Conservation (phyloP, 2,797 vertebrate species). For the Melanotaenia maccullochi region DNA sequence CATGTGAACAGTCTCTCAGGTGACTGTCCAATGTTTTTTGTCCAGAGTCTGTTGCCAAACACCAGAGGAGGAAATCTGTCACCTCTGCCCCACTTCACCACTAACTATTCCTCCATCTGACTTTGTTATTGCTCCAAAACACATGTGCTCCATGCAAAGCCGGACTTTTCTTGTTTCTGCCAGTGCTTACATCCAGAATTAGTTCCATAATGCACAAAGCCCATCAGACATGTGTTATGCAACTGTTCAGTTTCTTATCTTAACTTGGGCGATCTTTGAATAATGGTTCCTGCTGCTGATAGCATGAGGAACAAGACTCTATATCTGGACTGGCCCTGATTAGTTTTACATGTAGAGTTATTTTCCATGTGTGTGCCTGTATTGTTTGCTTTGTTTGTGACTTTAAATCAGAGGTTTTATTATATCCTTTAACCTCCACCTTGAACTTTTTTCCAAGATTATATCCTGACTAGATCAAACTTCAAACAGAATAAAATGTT, state of each 20-base stretch:
- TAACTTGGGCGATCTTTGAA: no score
- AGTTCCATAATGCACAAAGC: background rate
- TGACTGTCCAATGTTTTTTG: slow-evolving; percentile 59
- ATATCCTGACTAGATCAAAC: slow-evolving; percentile 6
- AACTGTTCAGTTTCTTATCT: background rate
- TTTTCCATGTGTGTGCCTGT: slow-evolving; percentile 14
- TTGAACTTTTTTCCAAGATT: background rate
- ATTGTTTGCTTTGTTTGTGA: slow-evolving; percentile 46
- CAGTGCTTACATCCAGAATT: background rate
- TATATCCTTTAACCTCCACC: slow-evolving; percentile 7
- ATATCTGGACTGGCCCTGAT: slow-evolving; percentile 28
- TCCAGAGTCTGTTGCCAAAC: slow-evolving; percentile 61
- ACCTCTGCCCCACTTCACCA: slow-evolving; percentile 78
- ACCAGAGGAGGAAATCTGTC: slow-evolving; percentile 75
- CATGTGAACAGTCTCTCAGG: slow-evolving; percentile 56
- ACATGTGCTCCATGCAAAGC: background rate
- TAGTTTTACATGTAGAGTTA: background rate
- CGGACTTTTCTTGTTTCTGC: background rate
- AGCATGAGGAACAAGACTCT: slow-evolving; percentile 56
- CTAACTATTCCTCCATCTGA: slow-evolving; percentile 12
- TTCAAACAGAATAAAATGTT: slow-evolving; percentile 20
- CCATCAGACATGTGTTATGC: background rate
- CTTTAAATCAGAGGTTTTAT: slow-evolving; percentile 12
- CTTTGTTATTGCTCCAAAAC: slow-evolving; percentile 20
- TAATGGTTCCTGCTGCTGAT: slow-evolving; percentile 25